Conservation (phyloP, 1,140 invertebrate species). For the Apolygus lucorum region DNA sequence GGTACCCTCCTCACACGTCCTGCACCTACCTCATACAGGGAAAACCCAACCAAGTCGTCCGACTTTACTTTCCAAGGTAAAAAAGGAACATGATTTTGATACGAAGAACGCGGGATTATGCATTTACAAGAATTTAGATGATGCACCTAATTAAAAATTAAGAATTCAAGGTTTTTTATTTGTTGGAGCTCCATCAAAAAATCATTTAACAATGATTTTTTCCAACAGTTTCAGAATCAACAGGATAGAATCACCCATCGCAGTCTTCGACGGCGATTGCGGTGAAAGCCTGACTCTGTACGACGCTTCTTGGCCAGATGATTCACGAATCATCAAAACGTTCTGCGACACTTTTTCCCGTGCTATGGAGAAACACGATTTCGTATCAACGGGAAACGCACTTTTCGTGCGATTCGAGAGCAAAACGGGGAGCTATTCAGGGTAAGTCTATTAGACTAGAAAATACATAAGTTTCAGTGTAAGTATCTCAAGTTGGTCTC, state of each 20-base stretch:
- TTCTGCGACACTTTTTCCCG: constrained; percentile 87
- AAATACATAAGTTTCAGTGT: too few species aligned
- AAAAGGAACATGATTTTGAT: too few species aligned
- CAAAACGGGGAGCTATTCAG: constrained; percentile 82
- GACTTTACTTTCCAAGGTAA: constrained; percentile 77
- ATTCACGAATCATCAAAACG: constrained; percentile 78
- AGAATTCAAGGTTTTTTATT: too few species aligned
- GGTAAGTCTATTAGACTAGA: too few species aligned
- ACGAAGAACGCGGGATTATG: too few species aligned
- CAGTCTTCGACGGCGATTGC: constrained; percentile 76
- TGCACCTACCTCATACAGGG: constrained; percentile 84
- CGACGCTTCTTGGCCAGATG: constrained; percentile 73
- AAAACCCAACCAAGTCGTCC: constrained; percentile 69
- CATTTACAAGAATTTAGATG: too few species aligned
- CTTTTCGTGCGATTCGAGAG: constrained; percentile 81
- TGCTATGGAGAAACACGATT: constrained; percentile 84
- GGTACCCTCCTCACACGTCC: constrained; percentile 83
- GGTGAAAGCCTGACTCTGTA: constrained; percentile 81
- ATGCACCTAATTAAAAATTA: too few species aligned
- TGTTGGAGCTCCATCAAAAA: too few species aligned
- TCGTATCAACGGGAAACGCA: constrained; percentile 73
- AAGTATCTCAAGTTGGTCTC: too few species aligned
- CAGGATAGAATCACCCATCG: constrained; percentile 75
- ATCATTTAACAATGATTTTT: too few species aligned
- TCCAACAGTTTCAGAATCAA: constrained; percentile 69